Conservation (phyloP, 1,140 invertebrate species). For the Carposina sasakii region DNA sequence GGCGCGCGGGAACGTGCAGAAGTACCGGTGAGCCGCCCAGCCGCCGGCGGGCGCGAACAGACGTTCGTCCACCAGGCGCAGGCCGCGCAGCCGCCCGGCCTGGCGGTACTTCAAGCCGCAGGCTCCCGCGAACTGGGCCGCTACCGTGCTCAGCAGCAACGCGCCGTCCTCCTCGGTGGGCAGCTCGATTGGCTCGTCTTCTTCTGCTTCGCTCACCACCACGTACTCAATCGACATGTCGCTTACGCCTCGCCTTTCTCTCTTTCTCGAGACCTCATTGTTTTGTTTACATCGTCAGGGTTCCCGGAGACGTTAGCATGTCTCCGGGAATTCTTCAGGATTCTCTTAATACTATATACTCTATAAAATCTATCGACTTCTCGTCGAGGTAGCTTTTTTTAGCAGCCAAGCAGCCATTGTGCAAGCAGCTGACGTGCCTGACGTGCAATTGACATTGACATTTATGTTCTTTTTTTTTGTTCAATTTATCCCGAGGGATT, state of each 20-base stretch:
- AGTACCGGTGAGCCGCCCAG: slow-evolving; percentile 61
- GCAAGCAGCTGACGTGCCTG: no score
- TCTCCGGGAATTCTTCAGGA: no score
- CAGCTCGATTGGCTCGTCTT: slow-evolving; percentile 90
- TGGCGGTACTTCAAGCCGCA: slow-evolving; percentile 92
- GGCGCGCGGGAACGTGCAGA: slow-evolving; percentile 64
- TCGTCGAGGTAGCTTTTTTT: no score
- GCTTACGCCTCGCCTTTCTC: slow-evolving; percentile 36
- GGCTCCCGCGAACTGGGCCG: slow-evolving; percentile 90
- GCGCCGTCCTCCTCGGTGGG: slow-evolving; percentile 90
- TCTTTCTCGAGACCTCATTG: slow-evolving; percentile 35
- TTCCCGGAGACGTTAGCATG: no score
- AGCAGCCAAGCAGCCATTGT: no score
- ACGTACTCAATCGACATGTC: slow-evolving; percentile 71
- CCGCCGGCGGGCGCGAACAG: slow-evolving; percentile 72
- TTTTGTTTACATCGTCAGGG: slow-evolving; percentile 53
- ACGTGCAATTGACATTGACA: no score
- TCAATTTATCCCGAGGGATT: no score
- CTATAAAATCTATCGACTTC: no score
- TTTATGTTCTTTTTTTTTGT: no score
- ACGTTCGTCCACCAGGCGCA: slow-evolving; percentile 85
- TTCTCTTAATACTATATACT: no score
- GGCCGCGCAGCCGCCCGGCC: slow-evolving; percentile 84
- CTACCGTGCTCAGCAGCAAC: slow-evolving; percentile 85
- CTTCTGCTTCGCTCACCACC: slow-evolving; percentile 86